Conservation (phyloP, 35 echinoderm and acorn worm species). For the Chiridota heheva region DNA sequence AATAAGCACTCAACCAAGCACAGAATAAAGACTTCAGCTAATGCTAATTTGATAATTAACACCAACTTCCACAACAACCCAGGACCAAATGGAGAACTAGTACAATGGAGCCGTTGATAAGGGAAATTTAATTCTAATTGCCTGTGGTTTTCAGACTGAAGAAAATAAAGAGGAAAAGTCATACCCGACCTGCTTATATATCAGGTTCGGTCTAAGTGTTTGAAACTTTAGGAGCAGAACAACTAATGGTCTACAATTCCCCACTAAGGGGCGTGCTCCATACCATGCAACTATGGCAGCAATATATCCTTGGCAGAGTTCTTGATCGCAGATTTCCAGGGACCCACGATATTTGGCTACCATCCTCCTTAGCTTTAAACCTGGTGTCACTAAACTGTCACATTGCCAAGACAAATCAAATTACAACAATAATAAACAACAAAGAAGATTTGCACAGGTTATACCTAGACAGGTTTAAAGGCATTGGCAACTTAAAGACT, state of each 20-base stretch:
- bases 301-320: constrained; percentile 5
- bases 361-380: constrained; percentile 12
- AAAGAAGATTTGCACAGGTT: constrained; percentile 11
- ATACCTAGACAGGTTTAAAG: constrained; percentile 55
- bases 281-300: constrained; percentile 13
- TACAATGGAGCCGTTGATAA: too few relatives aligned
- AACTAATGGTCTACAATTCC: not conserved
- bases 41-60: too few relatives aligned
- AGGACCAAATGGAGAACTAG: too few relatives aligned
- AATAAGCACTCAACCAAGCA: too few relatives aligned
- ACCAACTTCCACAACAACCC: too few relatives aligned
- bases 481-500: constrained; percentile 28
- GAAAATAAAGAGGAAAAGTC: too few relatives aligned
- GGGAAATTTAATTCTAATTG: too few relatives aligned
- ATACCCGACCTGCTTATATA: too few relatives aligned
- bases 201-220: too few relatives aligned
- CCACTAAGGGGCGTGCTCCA: constrained; percentile 1
- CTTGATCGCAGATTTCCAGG: constrained; percentile 42
- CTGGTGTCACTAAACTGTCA: constrained; percentile 27
- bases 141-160: too few relatives aligned
- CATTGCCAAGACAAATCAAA: not conserved
- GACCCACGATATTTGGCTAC: constrained; percentile 52
- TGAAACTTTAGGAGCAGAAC: too few relatives aligned
- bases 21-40: too few relatives aligned
- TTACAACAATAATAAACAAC: not conserved